Evolutionary conservation across 2,888 invertebrate genomes (phyloP).

Genomic region (Antheraea yamamai): DNA sequence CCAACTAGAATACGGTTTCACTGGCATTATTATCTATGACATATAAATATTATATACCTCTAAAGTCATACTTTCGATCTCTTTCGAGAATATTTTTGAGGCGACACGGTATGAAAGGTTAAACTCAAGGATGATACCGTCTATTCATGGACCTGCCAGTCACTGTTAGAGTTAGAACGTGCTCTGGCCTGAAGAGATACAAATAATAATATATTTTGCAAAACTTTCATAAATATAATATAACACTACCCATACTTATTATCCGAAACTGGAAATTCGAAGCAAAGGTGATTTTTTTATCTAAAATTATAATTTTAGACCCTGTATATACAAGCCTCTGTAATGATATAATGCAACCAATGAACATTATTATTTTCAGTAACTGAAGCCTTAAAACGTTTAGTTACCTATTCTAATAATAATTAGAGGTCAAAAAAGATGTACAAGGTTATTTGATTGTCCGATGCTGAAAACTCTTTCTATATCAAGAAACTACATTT

Average conservation of each 20-base stretch:
- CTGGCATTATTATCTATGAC: not conserved
- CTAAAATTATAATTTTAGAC: too few relatives aligned
- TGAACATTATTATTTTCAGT: not conserved
- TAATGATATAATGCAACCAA: not conserved
- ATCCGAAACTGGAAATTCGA: not conserved
- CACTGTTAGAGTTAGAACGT: not conserved
- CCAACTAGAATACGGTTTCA: slow-evolving; percentile 6
- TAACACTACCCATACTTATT: not conserved
- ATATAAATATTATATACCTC: not conserved
- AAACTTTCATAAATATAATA: not conserved
- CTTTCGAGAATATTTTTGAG: not conserved
- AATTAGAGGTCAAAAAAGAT: too few relatives aligned
- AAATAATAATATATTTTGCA: not conserved
- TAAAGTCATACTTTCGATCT: not conserved
- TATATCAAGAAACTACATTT: too few relatives aligned
- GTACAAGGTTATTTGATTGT: too few relatives aligned
- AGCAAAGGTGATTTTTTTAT: not conserved
- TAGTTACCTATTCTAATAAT: too few relatives aligned
- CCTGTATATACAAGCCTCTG: not conserved
- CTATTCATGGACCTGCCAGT: not conserved
- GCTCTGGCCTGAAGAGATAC: not conserved
- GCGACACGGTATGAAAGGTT: not conserved
- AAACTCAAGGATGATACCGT: not conserved
- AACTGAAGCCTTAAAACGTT: not conserved
- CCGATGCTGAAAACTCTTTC: too few relatives aligned